Evolutionary conservation across 1,140 invertebrate genomes (phyloP), one percentile per base, ranked within the genome.

Genomic region (Adelges cooleyi): DNA sequence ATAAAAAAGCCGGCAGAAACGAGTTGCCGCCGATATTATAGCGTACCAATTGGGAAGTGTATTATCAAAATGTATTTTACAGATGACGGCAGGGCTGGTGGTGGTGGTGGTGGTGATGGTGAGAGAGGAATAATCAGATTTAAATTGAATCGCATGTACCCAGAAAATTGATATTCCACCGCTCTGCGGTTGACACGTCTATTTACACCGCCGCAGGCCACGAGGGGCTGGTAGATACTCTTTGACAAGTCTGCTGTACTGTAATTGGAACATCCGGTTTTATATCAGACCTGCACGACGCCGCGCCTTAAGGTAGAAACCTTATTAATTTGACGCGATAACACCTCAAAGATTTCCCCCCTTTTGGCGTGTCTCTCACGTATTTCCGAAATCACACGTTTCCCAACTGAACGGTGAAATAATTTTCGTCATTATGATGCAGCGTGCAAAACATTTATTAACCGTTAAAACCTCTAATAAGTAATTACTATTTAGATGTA

Each of bases 91-190:
- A 15, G 54, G n/a, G 54, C 1, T 33, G 11, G 29, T 33, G 29
- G 40, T 5, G 40, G 23, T 4, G 36, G 54, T 2, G 54, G 2
- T 33, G 11, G 29, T 33, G 29, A 40, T 5, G 40, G 23, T 4
- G 36, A n/a, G n/a, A 15, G 10, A 33, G 17, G 20, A 40, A 29
- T 62, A 62, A 62, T 62, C 56, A 62, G 56, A 62, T 62, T 62
- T 62, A 62, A 62, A 62, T 62, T 62, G 56, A 62, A 62, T 48
- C 56, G 56, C 56, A 48, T 48, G 56, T 62, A 48, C 56, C 56
- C 56, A 48, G 56, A 62, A 62, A 62, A 62, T 62, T 62, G 56
- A 62, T 62, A 62, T 62, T 62, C 42, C 42, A 33, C 56, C 44
- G 38, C 38, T 38, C 56, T 62, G 56, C 40, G 56, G 56, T 27